Base-by-base conservation (phyloP, 1,140 invertebrate genomes). In the Cherax destructor region DNA sequence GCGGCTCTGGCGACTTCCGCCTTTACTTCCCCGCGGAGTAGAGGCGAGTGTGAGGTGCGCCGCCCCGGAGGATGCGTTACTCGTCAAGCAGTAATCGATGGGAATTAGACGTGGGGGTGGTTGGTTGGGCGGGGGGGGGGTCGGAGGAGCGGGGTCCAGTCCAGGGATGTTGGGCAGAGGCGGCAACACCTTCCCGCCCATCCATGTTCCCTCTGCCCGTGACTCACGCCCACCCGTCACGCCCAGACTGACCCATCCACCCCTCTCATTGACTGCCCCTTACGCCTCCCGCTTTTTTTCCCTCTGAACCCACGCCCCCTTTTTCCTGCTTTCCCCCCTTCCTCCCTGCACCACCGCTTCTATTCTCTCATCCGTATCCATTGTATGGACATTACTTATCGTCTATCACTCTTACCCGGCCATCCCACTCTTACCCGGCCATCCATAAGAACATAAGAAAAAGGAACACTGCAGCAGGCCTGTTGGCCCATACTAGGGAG, bases 31-130 rank as follows among this genome's bases (percentile, higher is more conserved):
- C 7, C 11, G 65, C 7, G n/a, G 9, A 24, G 21, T 50, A 86
- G 24, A 49, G 84, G 80, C 41, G 80, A 65, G n/a, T 65, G 59
- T 83, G 4, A 52, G 24, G 21, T 11, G 18, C 18, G 9, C 80
- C 13, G 56, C 79, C 7, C 52, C 6, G 6, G 24, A 9, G 80
- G 80, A 83, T 86, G 83, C 47, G 83, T 56, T 84, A 72, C 61
- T 72, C 16, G 65, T 11, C 72, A 41, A 10, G 59, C 77, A n/a
- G 21, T 41, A n/a, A 79, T 78, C 77, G 86, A 78, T 78, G 86
- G 13, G 61, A 87, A 87, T 87, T 87, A 79, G 86, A 79, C n/a
- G 52, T 69, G 56, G n/a, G 86, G n/a, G 18, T 9, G 10, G 59
- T n/a, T 56, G 24, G 18, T 41, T 41, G 30, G 30, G 30, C 30